phyloP scores from a whole-genome alignment of 2,797 vertebrate genomes.

The Tolypeutes matacus region DNA sequence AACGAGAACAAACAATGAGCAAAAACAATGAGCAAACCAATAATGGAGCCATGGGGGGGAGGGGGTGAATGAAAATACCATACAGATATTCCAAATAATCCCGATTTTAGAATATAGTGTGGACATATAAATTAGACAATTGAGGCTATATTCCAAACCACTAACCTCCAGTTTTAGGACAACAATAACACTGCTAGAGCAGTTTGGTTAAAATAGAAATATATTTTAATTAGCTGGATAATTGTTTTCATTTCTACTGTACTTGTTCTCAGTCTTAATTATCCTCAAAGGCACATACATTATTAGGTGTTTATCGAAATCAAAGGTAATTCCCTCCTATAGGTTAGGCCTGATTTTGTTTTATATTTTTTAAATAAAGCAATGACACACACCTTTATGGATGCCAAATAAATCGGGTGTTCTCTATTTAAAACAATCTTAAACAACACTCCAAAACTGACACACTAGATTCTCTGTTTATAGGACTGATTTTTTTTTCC shows the following conservation, averaged over 20 bases:
- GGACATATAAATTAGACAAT: slow-evolving; percentile 19
- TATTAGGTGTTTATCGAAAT: slow-evolving; percentile 23
- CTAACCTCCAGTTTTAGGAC: not conserved
- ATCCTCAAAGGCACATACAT: not conserved
- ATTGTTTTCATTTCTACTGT: not conserved
- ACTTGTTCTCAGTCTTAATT: not conserved
- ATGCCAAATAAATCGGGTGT: not conserved
- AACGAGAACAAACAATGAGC: no score
- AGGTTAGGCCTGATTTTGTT: not conserved
- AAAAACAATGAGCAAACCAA: no score
- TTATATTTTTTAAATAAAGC: slow-evolving; percentile 2
- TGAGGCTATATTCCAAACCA: not conserved
- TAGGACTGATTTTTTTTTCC: not conserved
- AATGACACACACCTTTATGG: not conserved
- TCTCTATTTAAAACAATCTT: slow-evolving; percentile 29
- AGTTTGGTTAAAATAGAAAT: not conserved
- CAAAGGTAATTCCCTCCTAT: not conserved
- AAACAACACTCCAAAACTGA: not conserved
- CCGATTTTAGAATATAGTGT: not conserved
- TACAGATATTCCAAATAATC: slow-evolving; percentile 1
- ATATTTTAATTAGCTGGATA: not conserved
- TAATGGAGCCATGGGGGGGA: no score
- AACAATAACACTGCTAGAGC: not conserved
- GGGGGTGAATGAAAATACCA: not conserved
- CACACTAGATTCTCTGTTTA: not conserved